phyloP scores from a whole-genome alignment of 2,888 invertebrate species.

The Tachina grossa region DNA sequence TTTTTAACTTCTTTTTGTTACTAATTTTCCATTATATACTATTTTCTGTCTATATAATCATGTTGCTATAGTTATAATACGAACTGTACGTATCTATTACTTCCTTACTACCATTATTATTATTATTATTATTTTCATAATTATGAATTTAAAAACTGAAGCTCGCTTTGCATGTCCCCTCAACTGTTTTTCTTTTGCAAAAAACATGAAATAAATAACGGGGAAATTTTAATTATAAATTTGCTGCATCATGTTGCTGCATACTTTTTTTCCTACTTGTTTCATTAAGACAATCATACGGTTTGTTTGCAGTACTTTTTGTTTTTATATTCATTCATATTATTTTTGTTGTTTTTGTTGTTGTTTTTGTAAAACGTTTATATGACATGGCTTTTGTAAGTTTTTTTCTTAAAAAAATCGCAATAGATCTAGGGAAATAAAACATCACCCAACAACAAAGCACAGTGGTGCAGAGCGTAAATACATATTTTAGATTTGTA shows the following conservation, averaged over 20 bases:
- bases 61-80: neutral
- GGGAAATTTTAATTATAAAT: conserved; percentile 62
- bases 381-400: conserved; percentile 59
- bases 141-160: conserved; percentile 19
- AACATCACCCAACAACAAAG: neutral
- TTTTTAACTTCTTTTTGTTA: no score
- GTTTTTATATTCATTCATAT: conserved; percentile 1
- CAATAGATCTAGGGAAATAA: conserved; percentile 6
- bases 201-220: conserved; percentile 1
- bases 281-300: conserved; percentile 40
- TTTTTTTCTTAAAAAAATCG: conserved; percentile 27
- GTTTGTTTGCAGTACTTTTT: conserved; percentile 43
- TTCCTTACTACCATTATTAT: neutral
- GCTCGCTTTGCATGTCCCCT: neutral
- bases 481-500: no score
- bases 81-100: neutral
- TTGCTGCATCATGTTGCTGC: conserved; percentile 53
- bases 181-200: conserved; percentile 1
- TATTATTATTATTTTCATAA: neutral
- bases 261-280: conserved; percentile 23
- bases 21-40: no score
- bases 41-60: neutral
- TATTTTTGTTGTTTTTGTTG: neutral
- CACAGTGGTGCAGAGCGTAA: no score
- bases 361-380: conserved; percentile 23